Conservation (phyloP, 2,797 vertebrate genomes). For the Phoebastria nigripes region DNA sequence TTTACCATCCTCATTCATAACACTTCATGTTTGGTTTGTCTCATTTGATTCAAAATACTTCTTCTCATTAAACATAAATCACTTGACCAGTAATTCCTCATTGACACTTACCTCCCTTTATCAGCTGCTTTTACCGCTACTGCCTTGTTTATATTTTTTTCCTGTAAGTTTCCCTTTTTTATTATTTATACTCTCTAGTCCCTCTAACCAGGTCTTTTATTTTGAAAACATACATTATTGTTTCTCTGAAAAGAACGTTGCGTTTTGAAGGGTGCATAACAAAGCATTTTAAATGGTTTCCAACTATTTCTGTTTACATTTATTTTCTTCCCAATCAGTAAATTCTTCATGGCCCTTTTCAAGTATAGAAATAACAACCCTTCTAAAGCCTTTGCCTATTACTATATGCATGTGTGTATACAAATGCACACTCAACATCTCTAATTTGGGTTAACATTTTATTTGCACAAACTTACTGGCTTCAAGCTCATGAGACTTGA, state of each 20-base stretch:
- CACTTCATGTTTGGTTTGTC: not conserved
- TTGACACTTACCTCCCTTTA: not conserved
- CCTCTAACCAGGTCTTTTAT: not conserved
- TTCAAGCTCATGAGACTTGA: not conserved
- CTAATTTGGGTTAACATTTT: not conserved
- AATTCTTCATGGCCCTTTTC: not conserved
- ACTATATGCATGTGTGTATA: not conserved
- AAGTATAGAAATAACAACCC: not conserved
- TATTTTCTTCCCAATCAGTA: not conserved
- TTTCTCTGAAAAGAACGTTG: not conserved
- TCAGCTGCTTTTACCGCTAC: not conserved
- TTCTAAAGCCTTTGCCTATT: not conserved
- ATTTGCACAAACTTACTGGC: not conserved
- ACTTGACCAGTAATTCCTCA: not conserved
- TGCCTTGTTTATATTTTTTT: not conserved
- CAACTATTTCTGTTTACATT: not conserved
- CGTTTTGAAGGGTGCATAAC: not conserved
- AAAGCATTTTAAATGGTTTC: not conserved
- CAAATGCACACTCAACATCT: not conserved
- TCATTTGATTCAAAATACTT: not conserved
- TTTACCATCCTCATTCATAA: not conserved
- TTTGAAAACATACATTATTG: not conserved
- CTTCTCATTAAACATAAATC: not conserved
- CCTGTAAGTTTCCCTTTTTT: not conserved
- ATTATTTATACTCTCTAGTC: not conserved